Conservation (phyloP, 2,113 vertebrate species). For the Gracilinanus agilis region DNA sequence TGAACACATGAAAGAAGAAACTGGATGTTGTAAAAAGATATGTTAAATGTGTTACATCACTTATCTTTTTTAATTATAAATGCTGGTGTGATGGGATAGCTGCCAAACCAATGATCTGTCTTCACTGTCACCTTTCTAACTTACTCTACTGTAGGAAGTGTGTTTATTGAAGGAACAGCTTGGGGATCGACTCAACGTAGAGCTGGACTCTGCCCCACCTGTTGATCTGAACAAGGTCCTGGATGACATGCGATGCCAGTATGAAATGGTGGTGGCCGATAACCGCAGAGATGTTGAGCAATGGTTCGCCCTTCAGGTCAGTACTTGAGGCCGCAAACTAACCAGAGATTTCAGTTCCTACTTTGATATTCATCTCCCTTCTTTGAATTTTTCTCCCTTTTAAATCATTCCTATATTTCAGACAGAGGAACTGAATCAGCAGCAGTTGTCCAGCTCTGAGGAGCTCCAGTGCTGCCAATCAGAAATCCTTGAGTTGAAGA, state of each 20-base stretch:
- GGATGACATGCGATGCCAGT: constrained; percentile 80
- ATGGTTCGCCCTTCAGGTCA: constrained; percentile 84
- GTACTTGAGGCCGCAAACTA: neutral
- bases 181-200: constrained; percentile 89
- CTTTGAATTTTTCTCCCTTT: neutral
- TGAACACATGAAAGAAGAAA: constrained; percentile 15
- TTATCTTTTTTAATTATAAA: neutral
- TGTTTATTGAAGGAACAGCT: constrained; percentile 87
- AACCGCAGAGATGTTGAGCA: constrained; percentile 70
- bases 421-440: constrained; percentile 85
- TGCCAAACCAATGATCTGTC: neutral
- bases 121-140: neutral
- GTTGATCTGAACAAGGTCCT: constrained; percentile 75
- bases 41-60: neutral
- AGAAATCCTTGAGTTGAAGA: constrained; percentile 87
- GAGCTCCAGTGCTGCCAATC: constrained; percentile 80
- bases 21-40: neutral
- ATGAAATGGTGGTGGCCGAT: constrained; percentile 72
- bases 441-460: constrained; percentile 78
- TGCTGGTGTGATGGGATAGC: neutral
- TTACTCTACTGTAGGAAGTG: constrained; percentile 85
- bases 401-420: constrained; percentile 43
- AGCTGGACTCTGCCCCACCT: constrained; percentile 87
- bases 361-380: neutral
- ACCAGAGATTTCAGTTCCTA: no score